Evolutionary conservation across 2,113 vertebrate genomes (phyloP).

Genomic region (Lutjanus erythropterus): DNA sequence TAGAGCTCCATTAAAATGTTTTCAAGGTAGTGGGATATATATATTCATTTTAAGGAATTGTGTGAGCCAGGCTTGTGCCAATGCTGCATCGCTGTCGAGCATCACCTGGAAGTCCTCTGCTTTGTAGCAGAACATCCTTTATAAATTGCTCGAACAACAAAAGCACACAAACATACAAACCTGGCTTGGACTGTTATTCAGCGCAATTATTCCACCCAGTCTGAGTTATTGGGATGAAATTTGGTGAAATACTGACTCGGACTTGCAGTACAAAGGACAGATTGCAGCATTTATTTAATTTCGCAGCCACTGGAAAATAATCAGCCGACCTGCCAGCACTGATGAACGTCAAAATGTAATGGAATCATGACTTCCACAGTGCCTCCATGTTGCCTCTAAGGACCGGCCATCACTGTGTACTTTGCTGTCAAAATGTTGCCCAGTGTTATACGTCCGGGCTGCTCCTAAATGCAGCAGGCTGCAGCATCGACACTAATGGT

Average conservation of each 20-base stretch:
- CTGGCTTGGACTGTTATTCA: neutral
- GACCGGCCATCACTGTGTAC: slow-evolving; percentile 38
- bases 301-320: slow-evolving; percentile 52
- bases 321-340: slow-evolving; percentile 38
- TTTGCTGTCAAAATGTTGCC: slow-evolving; percentile 33
- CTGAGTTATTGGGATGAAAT: slow-evolving; percentile 10
- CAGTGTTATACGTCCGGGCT: neutral
- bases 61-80: neutral
- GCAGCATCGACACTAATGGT: slow-evolving; percentile 21
- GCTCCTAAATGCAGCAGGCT: neutral
- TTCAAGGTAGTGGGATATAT: slow-evolving; percentile 11
- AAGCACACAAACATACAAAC: neutral
- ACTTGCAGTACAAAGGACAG: slow-evolving; percentile 48
- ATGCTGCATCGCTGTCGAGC: neutral
- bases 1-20: slow-evolving; percentile 10
- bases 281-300: slow-evolving; percentile 64
- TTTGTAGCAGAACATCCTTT: slow-evolving; percentile 21
- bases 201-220: slow-evolving; percentile 23
- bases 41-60: slow-evolving; percentile 13
- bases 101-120: neutral
- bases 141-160: neutral
- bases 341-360: slow-evolving; percentile 59
- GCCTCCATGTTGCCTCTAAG: slow-evolving; percentile 36
- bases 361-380: slow-evolving; percentile 39
- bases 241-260: slow-evolving; percentile 42